Conservation (phyloP, 1,140 invertebrate species). For the Arctopsyche grandis region DNA sequence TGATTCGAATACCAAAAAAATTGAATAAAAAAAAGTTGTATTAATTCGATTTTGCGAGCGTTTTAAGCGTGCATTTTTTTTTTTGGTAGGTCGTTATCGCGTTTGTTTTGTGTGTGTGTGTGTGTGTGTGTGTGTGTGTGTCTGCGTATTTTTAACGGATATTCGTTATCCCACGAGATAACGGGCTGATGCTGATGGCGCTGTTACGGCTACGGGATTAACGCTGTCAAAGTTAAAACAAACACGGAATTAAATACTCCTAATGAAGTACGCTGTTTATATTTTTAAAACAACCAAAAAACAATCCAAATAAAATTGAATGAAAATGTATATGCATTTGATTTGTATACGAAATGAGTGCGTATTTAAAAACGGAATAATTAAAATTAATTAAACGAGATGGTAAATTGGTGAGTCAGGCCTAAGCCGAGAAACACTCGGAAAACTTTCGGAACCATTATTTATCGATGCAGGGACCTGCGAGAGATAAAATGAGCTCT, state of each 20-base stretch:
- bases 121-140: no score
- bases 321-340: background rate
- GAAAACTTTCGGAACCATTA: conserved; percentile 8
- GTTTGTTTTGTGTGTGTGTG: no score
- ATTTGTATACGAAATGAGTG: background rate
- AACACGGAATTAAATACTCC: conserved; percentile 28
- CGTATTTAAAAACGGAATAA: background rate
- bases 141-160: conserved; percentile 17
- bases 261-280: conserved; percentile 12
- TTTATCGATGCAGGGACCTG: conserved; percentile 17
- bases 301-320: background rate
- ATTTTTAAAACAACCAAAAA: background rate
- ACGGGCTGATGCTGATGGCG: background rate
- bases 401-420: no score
- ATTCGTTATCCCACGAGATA: conserved; percentile 28
- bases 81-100: no score
- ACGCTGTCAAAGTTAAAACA: conserved; percentile 30
- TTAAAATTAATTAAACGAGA: background rate
- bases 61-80: no score
- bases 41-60: no score
- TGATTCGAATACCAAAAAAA: no score
- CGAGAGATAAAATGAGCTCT: conserved; percentile 29
- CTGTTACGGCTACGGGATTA: conserved; percentile 18
- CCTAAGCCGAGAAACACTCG: no score
- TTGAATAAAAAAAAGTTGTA: no score